Percentiles rank a stretch among this genome's conserved stretches.
Evolutionary conservation across 2,113 vertebrate genomes (phyloP).

Genomic region (Salvelinus namaycush): DNA sequence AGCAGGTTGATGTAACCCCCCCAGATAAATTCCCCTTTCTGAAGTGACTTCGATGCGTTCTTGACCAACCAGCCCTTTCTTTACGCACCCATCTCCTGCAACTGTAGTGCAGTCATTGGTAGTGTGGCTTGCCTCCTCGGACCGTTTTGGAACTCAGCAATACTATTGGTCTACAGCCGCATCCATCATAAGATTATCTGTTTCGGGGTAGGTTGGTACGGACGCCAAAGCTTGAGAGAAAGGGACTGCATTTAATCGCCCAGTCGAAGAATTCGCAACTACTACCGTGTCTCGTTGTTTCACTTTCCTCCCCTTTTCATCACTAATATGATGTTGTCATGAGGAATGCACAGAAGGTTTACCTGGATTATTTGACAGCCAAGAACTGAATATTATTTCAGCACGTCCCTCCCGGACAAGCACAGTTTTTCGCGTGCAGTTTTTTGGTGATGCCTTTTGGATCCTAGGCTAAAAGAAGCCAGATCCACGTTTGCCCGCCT

Average conservation of each 20-base stretch:
- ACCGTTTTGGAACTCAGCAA: not conserved
- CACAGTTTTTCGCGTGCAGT: conserved; percentile 1
- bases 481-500: no score
- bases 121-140: not conserved
- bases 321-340: conserved; percentile 52
- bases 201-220: conserved; percentile 59
- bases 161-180: conserved; percentile 54
- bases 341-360: conserved; percentile 49
- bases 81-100: not conserved
- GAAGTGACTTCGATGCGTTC: conserved; percentile 51
- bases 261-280: conserved; percentile 52
- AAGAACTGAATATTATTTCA: not conserved
- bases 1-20: no score
- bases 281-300: conserved; percentile 31
- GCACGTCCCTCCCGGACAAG: conserved; percentile 6
- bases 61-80: no score
- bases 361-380: conserved; percentile 54
- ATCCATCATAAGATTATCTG: conserved; percentile 56
- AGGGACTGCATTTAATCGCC: conserved; percentile 61
- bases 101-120: not conserved
- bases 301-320: conserved; percentile 9
- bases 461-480: no score
- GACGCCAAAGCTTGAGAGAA: conserved; percentile 36
- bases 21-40: no score
- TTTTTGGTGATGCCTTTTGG: conserved; percentile 23